These are phyloP conservation scores for Acanthurus tractus DNA, from an alignment of 2,797 vertebrate species.

Conservation along the genomic window DNA sequence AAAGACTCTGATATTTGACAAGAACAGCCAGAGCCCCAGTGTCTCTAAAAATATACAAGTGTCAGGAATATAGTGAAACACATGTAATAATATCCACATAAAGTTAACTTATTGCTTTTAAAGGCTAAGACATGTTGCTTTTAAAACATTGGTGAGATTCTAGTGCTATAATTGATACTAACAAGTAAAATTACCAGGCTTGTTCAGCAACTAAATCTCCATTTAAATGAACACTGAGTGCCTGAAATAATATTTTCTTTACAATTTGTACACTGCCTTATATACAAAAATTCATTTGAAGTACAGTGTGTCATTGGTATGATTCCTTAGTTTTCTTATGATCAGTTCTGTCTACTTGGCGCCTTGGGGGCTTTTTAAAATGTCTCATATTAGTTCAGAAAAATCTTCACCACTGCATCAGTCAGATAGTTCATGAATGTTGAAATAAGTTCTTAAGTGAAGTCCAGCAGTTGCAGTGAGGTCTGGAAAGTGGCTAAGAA, in stretches of 20 bases:
- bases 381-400: slow-evolving; percentile 7
- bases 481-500: slow-evolving; percentile 26
- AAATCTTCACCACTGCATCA: background rate
- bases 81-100: background rate
- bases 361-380: background rate
- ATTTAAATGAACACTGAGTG: too few relatives aligned
- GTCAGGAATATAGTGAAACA: background rate
- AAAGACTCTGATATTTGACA: background rate
- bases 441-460: slow-evolving; percentile 8
- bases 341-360: background rate
- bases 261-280: too few relatives aligned
- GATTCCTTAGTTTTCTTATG: background rate
- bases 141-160: too few relatives aligned
- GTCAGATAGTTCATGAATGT: slow-evolving; percentile 15
- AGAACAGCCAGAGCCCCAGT: background rate
- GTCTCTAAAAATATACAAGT: background rate
- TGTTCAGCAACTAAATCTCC: too few relatives aligned
- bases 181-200: too few relatives aligned
- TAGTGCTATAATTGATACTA: too few relatives aligned
- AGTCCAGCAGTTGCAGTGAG: slow-evolving; percentile 21
- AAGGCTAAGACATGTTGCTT: background rate
- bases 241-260: too few relatives aligned
- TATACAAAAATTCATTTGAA: background rate
- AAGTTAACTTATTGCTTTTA: background rate
- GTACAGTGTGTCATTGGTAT: background rate